Percentiles rank a stretch among this genome's conserved stretches.
Conservation (phyloP, 2,113 vertebrate genomes). For the Stegastes partitus region DNA sequence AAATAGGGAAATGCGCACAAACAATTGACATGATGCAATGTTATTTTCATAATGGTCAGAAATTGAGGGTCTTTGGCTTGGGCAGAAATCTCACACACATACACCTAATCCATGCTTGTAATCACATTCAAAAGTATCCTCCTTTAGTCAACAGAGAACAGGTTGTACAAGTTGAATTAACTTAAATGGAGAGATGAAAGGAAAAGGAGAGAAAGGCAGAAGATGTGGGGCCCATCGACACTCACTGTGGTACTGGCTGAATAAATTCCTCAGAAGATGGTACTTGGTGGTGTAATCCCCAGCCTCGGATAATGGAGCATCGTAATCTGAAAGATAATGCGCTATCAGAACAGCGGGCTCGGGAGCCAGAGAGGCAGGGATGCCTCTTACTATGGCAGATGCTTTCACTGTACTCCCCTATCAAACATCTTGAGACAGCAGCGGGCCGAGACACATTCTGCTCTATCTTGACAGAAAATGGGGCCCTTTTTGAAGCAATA, state of each 20-base stretch:
- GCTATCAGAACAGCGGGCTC: slow-evolving; percentile 75
- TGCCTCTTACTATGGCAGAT: slow-evolving; percentile 56
- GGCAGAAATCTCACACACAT: slow-evolving; percentile 28
- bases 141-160: slow-evolving; percentile 56
- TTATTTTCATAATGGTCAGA: slow-evolving; percentile 37
- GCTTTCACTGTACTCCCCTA: slow-evolving; percentile 61
- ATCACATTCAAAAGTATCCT: slow-evolving; percentile 65
- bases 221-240: slow-evolving; percentile 23
- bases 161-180: slow-evolving; percentile 67
- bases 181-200: slow-evolving; percentile 58
- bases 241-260: slow-evolving; percentile 87
- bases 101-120: slow-evolving; percentile 50
- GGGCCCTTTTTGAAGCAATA: slow-evolving; percentile 36
- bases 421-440: slow-evolving; percentile 73
- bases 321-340: slow-evolving; percentile 90
- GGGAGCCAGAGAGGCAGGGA: slow-evolving; percentile 52
- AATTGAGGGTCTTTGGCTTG: slow-evolving; percentile 38
- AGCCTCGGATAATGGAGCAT: slow-evolving; percentile 92
- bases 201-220: slow-evolving; percentile 34
- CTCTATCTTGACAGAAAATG: slow-evolving; percentile 70
- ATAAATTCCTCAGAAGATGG: slow-evolving; percentile 87
- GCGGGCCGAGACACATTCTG: slow-evolving; percentile 56
- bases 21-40: slow-evolving; percentile 39
- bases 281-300: slow-evolving; percentile 94
- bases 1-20: slow-evolving; percentile 32